These are phyloP conservation scores for Papilio xuthus DNA, from an alignment of 1,140 invertebrate species.

Conservation along the genomic window DNA sequence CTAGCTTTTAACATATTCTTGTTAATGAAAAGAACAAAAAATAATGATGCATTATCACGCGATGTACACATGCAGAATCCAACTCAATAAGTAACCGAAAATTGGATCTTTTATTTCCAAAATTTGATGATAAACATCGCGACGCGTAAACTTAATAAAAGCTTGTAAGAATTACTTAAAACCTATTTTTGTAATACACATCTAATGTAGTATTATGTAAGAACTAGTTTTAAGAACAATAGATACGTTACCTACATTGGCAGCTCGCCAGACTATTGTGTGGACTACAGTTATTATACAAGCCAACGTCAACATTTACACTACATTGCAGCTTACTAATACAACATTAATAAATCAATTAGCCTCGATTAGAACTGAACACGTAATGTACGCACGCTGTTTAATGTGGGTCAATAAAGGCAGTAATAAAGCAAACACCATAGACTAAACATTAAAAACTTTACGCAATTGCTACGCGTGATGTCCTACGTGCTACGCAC, in stretches of 20 bases:
- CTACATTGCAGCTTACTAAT: neutral
- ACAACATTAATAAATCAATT: slow-evolving; percentile 18
- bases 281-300: neutral
- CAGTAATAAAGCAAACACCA: neutral
- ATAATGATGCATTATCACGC: too few relatives aligned
- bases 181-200: too few relatives aligned
- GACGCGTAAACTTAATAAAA: too few relatives aligned
- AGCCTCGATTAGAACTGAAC: neutral
- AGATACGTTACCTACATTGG: neutral
- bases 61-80: too few relatives aligned
- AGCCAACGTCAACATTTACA: neutral
- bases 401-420: neutral
- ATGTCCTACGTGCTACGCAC: neutral
- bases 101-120: too few relatives aligned
- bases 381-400: slow-evolving; percentile 1
- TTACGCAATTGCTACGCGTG: neutral
- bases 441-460: neutral
- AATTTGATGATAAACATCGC: too few relatives aligned
- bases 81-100: too few relatives aligned
- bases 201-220: neutral
- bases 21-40: too few relatives aligned
- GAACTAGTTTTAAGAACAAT: neutral
- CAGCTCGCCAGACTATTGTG: neutral
- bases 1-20: too few relatives aligned
- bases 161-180: too few relatives aligned